Evolutionary conservation across 2,113 vertebrate genomes (phyloP), one percentile per base, ranked within the genome.

Genomic region (Bufo gargarizans): DNA sequence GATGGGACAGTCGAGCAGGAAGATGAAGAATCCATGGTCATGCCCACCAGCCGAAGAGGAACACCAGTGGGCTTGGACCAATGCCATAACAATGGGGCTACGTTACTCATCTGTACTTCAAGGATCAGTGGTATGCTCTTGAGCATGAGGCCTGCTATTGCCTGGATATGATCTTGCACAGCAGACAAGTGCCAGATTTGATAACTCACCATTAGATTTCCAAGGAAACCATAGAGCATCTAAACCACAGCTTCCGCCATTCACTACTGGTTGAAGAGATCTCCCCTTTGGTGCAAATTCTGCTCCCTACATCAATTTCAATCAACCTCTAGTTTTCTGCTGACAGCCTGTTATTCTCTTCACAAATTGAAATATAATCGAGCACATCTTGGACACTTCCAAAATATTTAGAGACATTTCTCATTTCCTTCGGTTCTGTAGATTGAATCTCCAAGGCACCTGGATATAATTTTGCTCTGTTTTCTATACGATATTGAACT

Each of bases 381-480:
- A 85, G 50, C 53, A 45, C 67, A 59, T 76, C 83, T 55, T 45
- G 83, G 53, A 33, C 69, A 56, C 69, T 85, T 85, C 50, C n/a
- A 56, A 74, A 85, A 72, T 85, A 85, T 85, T 85, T 85, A 11
- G 67, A 85, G 83, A 85, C 67, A 85, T 85, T 84, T 84, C 69
- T 85, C 67, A 85, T 85, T 74, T 85, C 69, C 83, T 56, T 47
- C 55, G 59, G 53, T 74, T 85, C 71, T 86, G 77, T 77, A 59
- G 72, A 86, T 79, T 78, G 67, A 78, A 86, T 86, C 85, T 86
- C 59, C 10, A 14, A 65, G 74, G 84, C 50, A 61, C 74, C 83
- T 22, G 72, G 59, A 72, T 33, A 80, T 85, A 56, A 80, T 65
- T 67, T 78, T 55, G 11, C 58, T 67, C 6, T 13, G 47, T 49